A percentile compares a stretch with the other conserved stretches of the same genome.
phyloP scores from a whole-genome alignment of 1,140 invertebrate genomes.

The Fragariocoptes setiger region DNA sequence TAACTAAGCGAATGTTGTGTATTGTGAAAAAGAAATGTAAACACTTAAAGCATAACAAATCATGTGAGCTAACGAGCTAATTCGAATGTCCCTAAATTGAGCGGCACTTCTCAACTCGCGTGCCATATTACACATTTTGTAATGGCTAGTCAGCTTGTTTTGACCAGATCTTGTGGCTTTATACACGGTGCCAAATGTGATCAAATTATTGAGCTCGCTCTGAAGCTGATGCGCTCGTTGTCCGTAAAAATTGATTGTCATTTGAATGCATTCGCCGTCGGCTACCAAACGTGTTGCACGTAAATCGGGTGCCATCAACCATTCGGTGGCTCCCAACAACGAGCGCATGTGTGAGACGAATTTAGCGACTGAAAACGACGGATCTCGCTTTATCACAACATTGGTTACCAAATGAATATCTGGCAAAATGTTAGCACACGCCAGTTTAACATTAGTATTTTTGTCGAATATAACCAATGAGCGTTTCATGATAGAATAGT shows the following conservation, averaged over 20 bases:
- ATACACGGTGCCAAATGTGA: conserved; percentile 12
- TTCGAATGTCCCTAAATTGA: too few species aligned
- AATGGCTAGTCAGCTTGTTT: conserved; percentile 11
- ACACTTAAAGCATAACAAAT: too few species aligned
- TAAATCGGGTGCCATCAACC: conserved; percentile 47
- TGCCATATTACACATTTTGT: conserved; percentile 13
- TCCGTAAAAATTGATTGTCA: conserved; percentile 55
- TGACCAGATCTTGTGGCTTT: conserved; percentile 6
- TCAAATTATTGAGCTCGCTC: conserved; percentile 14
- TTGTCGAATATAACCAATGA: conserved; percentile 55
- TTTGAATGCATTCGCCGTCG: conserved; percentile 45
- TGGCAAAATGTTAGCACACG: conserved; percentile 63
- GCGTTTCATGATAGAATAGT: conserved; percentile 34
- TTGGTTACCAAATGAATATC: conserved; percentile 69
- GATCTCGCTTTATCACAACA: conserved; percentile 48
- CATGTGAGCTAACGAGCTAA: too few species aligned
- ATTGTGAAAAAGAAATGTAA: too few species aligned
- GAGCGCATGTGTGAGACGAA: conserved; percentile 48
- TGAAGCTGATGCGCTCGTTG: conserved; percentile 12
- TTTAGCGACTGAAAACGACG: conserved; percentile 42
- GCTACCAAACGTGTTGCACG: conserved; percentile 41
- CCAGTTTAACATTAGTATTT: conserved; percentile 29
- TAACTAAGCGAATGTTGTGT: too few species aligned
- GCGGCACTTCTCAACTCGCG: too few species aligned
- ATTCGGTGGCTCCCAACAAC: conserved; percentile 52